phyloP scores from a whole-genome alignment of 2,888 invertebrate species.

The Stomorhina lunata region DNA sequence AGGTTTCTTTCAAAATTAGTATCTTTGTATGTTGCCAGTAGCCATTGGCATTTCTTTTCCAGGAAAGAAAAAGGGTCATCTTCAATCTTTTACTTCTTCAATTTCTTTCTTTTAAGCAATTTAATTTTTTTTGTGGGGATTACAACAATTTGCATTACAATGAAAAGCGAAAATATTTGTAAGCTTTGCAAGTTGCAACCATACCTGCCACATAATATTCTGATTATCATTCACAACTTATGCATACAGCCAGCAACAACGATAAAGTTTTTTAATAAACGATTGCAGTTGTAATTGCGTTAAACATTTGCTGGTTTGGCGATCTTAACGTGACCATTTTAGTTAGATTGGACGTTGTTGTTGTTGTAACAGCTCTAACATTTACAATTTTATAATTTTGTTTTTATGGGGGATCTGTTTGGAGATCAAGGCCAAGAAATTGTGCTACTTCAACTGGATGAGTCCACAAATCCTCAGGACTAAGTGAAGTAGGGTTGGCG shows the following conservation, averaged over 20 bases:
- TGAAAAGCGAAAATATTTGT: constrained; percentile 52
- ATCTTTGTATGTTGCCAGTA: constrained; percentile 14
- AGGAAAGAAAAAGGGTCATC: constrained; percentile 62
- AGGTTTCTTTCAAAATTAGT: constrained; percentile 42
- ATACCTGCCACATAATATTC: constrained; percentile 45
- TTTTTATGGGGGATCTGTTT: no score
- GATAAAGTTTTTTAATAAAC: neutral
- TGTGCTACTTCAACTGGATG: no score
- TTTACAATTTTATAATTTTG: no score
- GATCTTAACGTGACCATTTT: constrained; percentile 16
- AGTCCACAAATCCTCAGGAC: no score
- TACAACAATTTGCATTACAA: constrained; percentile 57
- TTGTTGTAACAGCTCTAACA: no score
- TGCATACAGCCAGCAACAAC: constrained; percentile 1
- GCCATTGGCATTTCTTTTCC: constrained; percentile 61
- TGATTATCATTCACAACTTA: constrained; percentile 45
- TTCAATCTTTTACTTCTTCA: constrained; percentile 36
- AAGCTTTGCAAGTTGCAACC: neutral
- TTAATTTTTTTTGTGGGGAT: constrained; percentile 16
- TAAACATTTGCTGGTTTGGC: neutral
- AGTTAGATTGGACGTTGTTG: no score
- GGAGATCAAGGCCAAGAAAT: no score
- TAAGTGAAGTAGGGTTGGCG: no score
- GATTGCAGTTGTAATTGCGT: neutral
- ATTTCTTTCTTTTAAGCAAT: neutral